A percentile compares a stretch with the other conserved stretches of the same genome.
Conservation (phyloP, 2,888 invertebrate species). For the Nezara viridula region DNA sequence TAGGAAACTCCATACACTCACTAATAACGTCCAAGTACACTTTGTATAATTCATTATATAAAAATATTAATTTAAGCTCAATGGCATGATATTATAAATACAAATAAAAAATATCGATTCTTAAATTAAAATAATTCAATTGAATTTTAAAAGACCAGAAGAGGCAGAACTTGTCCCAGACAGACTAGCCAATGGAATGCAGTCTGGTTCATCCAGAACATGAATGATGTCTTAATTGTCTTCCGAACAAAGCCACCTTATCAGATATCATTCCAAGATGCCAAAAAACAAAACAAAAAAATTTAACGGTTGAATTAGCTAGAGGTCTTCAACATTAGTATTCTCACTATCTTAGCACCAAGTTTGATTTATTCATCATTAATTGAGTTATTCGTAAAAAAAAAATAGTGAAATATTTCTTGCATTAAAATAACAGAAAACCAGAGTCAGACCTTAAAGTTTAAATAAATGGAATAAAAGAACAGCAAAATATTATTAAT, state of each 20-base stretch:
- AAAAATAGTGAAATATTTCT: too few species aligned
- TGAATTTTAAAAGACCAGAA: background rate
- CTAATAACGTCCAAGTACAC: background rate
- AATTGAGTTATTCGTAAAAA: too few species aligned
- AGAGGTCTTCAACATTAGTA: background rate
- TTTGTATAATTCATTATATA: background rate
- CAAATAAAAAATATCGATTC: background rate
- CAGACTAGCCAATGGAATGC: background rate
- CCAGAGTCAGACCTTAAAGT: too few species aligned
- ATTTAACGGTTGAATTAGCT: background rate
- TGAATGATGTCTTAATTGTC: background rate
- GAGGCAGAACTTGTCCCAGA: background rate
- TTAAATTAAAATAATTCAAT: background rate
- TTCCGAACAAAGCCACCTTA: background rate
- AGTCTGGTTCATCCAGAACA: background rate
- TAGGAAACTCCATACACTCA: background rate
- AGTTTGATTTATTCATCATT: background rate
- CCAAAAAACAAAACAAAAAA: background rate
- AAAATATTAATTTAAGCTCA: background rate
- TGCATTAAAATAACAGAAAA: too few species aligned
- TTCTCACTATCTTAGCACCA: background rate
- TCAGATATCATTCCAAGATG: background rate
- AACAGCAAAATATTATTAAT: too few species aligned
- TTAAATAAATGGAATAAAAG: too few species aligned
- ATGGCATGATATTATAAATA: background rate